Conservation (phyloP, 2,888 invertebrate species). For the Leptinotarsa tumamoca region DNA sequence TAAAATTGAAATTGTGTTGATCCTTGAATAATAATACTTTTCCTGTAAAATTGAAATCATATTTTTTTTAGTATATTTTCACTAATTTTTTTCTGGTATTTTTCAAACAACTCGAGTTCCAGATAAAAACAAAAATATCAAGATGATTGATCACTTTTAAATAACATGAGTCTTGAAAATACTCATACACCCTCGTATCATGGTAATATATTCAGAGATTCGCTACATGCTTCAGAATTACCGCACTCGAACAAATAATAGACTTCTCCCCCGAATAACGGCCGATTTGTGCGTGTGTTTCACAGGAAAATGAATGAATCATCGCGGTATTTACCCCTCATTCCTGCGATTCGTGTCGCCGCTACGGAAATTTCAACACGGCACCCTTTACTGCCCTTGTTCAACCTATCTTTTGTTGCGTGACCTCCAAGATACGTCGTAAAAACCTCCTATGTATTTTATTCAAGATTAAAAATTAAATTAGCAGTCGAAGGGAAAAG, state of each 20-base stretch:
- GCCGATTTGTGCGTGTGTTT: conserved; percentile 28
- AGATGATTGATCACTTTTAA: too few species aligned
- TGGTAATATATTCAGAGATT: not conserved
- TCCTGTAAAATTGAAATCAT: too few species aligned
- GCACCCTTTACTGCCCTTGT: conserved; percentile 56
- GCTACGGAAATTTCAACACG: conserved; percentile 52
- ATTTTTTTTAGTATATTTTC: too few species aligned
- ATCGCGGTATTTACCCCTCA: conserved; percentile 53
- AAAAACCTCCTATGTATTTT: conserved; percentile 32
- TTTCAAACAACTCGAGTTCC: too few species aligned
- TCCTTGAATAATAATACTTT: too few species aligned
- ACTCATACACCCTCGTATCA: not conserved
- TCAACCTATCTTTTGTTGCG: conserved; percentile 56
- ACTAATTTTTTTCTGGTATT: too few species aligned
- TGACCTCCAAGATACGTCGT: conserved; percentile 47
- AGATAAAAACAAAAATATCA: too few species aligned
- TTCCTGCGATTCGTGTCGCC: conserved; percentile 52
- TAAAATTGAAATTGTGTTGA: too few species aligned
- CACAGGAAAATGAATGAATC: conserved; percentile 54
- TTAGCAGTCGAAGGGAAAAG: conserved; percentile 16
- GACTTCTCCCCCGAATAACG: conserved; percentile 18
- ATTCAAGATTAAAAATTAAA: conserved; percentile 33
- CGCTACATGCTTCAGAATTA: conserved; percentile 11
- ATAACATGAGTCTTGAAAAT: not conserved
- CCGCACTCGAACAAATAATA: conserved; percentile 15